Base-by-base conservation (phyloP, 2,888 invertebrate species). In the Dicyrtoma fusca region DNA sequence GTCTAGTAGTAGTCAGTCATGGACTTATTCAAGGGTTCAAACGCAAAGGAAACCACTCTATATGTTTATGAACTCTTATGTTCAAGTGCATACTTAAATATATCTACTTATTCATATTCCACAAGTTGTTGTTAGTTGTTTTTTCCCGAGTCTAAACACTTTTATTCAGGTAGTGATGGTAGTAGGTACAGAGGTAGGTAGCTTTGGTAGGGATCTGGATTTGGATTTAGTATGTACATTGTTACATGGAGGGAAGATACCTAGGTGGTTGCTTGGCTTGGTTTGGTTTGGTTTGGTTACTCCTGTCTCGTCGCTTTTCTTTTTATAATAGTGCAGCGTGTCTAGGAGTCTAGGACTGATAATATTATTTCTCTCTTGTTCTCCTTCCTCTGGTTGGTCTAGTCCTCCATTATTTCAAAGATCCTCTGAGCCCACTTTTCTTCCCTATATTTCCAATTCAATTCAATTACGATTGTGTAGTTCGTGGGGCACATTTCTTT, bases 21-120 rank as follows among this genome's bases (percentile, higher is more conserved):
- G 68, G 57, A 68, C 57, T 57, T 68, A 68, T 68, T 68, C 68
- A 68, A 68, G 68, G 57, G 55, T 44, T 61, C 61, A 34, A 61
- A 61, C 8, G 19, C 19, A 21, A 49, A 49, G n/a, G 5, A 49
- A 66, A 66, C 66, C 57, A 57, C 57, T 68, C 19, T 68, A 68
- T 68, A 53, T 68, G 68, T 68, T 68, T 68, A 68, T 68, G 68
- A 44, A 57, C 68, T 68, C 34, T 34, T 34, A 34, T 68, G 68
- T 55, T 68, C 55, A 68, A 68, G 68, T 68, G 57, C 66, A 66
- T 66, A 66, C 66, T 49, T 66, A 66, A 66, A 66, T 68, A 34
- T 34, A 34, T 34, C 34, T 34, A 42, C 68, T 70, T 70, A 70
- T 70, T 70, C 70, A 44, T 63, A 63, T 70, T 63, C 70, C 62